A percentile compares a stretch with the other conserved stretches of the same genome.
Evolutionary conservation across 2,797 vertebrate genomes (phyloP).

Genomic region (Crypturellus tataupa): DNA sequence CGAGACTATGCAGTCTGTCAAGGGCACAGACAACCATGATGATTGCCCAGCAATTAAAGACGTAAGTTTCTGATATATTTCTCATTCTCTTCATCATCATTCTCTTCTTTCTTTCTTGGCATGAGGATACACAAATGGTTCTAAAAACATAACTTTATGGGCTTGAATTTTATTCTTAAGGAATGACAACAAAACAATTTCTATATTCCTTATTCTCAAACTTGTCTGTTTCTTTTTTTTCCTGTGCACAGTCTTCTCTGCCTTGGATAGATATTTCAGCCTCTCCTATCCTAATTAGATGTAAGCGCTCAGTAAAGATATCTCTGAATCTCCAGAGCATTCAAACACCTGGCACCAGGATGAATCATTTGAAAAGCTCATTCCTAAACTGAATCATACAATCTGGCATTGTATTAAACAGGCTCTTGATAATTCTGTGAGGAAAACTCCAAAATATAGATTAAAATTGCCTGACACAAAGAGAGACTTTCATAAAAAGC

Average conservation of each 20-base stretch:
- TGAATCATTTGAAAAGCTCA: not conserved
- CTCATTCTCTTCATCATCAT: too few relatives aligned
- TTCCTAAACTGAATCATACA: not conserved
- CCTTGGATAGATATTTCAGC: not conserved
- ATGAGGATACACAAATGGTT: not conserved
- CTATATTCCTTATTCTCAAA: not conserved
- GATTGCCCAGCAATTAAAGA: not conserved
- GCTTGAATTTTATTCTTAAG: not conserved
- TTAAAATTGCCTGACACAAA: not conserved
- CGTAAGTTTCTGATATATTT: not conserved
- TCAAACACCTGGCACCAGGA: not conserved
- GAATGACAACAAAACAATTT: not conserved
- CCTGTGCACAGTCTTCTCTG: not conserved
- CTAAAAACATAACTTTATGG: not conserved
- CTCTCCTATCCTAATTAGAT: not conserved
- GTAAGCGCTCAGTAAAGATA: not conserved
- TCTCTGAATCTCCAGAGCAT: not conserved
- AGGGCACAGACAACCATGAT: not conserved
- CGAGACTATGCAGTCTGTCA: not conserved
- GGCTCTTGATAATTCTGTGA: accelerated
- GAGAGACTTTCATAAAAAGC: not conserved
- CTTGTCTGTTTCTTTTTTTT: not conserved
- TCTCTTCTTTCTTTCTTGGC: not conserved
- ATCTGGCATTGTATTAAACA: not conserved
- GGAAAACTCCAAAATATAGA: not conserved